phyloP scores from a whole-genome alignment of 2,888 invertebrate species.

The Neoascia interrupta region DNA sequence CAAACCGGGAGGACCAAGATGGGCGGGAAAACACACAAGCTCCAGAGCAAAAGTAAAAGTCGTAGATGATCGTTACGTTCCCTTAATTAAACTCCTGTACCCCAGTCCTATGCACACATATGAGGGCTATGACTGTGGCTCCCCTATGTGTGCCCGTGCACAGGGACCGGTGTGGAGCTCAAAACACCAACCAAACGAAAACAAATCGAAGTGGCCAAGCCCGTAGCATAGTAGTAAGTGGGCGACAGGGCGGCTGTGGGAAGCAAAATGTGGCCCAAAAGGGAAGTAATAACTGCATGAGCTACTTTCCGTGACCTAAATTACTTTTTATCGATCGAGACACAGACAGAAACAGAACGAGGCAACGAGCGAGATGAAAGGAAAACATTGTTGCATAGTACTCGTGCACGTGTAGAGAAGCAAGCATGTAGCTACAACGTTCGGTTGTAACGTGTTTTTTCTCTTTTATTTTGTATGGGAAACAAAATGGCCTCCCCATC shows the following conservation, averaged over 20 bases:
- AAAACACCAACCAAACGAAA: background rate
- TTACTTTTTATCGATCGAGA: conserved; percentile 63
- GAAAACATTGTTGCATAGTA: conserved; percentile 53
- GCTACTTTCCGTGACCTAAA: conserved; percentile 68
- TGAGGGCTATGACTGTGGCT: conserved; percentile 1
- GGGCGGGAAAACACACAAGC: background rate
- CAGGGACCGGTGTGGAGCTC: background rate
- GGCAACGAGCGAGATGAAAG: background rate
- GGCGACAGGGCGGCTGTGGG: background rate
- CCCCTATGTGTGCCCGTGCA: conserved; percentile 1
- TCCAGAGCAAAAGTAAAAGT: conserved; percentile 32
- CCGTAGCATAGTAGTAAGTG: no score
- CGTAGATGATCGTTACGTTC: conserved; percentile 34
- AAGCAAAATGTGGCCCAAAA: conserved; percentile 50
- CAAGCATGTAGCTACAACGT: no score
- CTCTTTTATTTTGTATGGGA: background rate
- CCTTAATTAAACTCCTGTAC: conserved; percentile 51
- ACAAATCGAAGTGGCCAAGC: conserved; percentile 26
- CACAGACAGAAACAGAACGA: conserved; percentile 13
- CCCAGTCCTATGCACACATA: background rate
- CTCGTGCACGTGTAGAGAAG: conserved; percentile 39
- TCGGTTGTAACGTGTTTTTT: conserved; percentile 17
- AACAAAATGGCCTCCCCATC: conserved; percentile 34
- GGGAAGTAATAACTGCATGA: conserved; percentile 64
- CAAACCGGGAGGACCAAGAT: background rate